phyloP scores from a whole-genome alignment of 30 jellyfish, hydroid and myxozoan genomes.

The Sanderia malayensis region DNA sequence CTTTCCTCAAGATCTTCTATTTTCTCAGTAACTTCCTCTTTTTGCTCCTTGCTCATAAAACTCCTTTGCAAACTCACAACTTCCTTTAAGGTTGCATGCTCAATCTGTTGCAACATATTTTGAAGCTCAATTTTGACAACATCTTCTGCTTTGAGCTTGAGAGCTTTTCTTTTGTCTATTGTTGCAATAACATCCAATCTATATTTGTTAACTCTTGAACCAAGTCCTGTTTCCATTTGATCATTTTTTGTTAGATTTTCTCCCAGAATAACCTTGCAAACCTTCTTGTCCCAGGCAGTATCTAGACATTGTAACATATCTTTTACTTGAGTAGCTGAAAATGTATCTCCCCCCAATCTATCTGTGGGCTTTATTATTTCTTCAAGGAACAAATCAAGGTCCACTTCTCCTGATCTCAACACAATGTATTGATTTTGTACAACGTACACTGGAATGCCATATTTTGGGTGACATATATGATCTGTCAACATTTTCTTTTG shows the following conservation, averaged over 20 bases:
- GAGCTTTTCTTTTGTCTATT: neutral
- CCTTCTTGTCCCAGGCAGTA: constrained; percentile 26
- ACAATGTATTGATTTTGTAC: constrained; percentile 5
- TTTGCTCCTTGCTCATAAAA: neutral
- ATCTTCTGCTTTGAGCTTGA: neutral
- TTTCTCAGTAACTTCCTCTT: neutral
- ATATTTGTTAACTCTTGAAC: neutral
- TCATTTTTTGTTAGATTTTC: neutral
- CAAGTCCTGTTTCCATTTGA: neutral
- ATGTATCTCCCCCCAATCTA: constrained; percentile 1
- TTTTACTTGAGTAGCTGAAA: neutral
- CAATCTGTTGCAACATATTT: neutral
- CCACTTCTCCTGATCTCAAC: constrained; percentile 18
- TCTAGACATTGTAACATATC: constrained; percentile 6
- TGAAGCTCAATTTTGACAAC: neutral
- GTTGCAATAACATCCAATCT: neutral
- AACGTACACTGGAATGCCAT: constrained; percentile 17
- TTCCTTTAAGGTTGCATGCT: neutral
- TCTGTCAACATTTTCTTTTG: constrained; percentile 1
- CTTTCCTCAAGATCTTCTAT: neutral
- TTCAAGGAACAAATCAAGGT: constrained; percentile 15
- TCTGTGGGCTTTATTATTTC: neutral
- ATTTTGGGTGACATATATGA: neutral
- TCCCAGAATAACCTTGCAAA: constrained; percentile 3
- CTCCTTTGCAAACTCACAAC: neutral